Percentiles rank a stretch among this genome's conserved stretches.
Conservation (phyloP, 2,113 vertebrate genomes). For the Paedocypris sp. region DNA sequence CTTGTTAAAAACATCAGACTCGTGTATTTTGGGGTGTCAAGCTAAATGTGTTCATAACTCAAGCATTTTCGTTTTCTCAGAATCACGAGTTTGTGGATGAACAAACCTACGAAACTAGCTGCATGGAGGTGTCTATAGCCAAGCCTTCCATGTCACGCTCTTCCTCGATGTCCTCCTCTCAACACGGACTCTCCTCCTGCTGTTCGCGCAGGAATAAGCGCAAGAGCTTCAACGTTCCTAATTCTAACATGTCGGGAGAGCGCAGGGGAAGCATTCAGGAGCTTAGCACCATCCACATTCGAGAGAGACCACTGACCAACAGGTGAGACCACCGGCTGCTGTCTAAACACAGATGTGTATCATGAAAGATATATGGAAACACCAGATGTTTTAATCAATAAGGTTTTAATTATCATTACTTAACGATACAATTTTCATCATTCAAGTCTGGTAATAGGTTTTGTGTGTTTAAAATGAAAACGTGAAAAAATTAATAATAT, state of each 20-base stretch:
- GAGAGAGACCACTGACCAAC: constrained; percentile 76
- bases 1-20: no score
- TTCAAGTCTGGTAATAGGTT: no score
- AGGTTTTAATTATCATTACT: no score
- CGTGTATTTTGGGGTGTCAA: no score
- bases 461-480: no score
- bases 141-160: constrained; percentile 72
- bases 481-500: no score
- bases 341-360: background rate
- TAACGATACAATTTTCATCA: no score
- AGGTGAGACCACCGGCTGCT: constrained; percentile 86
- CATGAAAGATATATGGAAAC: background rate
- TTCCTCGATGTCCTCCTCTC: constrained; percentile 68
- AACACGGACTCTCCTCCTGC: constrained; percentile 74
- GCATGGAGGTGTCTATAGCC: constrained; percentile 71
- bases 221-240: constrained; percentile 78
- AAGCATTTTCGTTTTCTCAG: constrained; percentile 47
- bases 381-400: background rate
- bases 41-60: no score
- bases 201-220: constrained; percentile 80
- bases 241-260: constrained; percentile 61
- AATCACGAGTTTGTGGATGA: constrained; percentile 93
- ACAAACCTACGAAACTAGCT: constrained; percentile 74
- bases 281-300: constrained; percentile 91
- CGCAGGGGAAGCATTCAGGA: constrained; percentile 75